Evolutionary conservation across 2,797 vertebrate species (phyloP), one percentile per base, ranked within the genome.

Genomic region (Sarcophilus harrisii): DNA sequence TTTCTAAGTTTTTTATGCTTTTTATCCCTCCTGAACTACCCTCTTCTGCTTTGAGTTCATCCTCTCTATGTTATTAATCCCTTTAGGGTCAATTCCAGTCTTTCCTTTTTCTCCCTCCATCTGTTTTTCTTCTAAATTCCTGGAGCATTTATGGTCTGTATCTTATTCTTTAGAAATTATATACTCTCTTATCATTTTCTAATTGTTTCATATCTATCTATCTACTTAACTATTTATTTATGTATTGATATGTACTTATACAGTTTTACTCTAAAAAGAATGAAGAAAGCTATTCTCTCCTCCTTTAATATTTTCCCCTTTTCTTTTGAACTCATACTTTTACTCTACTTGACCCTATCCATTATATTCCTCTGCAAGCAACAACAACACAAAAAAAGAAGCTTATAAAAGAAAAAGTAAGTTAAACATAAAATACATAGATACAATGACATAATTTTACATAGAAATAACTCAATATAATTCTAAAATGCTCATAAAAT

Each of bases 251-350:
- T 66, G 32, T n/a, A 66, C 62, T 66, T 66, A 66, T 4, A 73
- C 66, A 73, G 38, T 73, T 49, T 24, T 49, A 27, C 38, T 87
- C 21, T 9, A 27, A 4, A 45, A 12, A 27, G 9, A 87, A 87
- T 12, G 21, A 81, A 81, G 21, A 38, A 8, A 87, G 21, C 38
- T 27, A 49, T 5, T 91, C 12, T 3, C 57, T 11, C 4, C 4
- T 91, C 96, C 54, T 54, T 54, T 54, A 54, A 4, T 54, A 11
- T 54, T 54, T 54, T 11, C 54, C 54, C 57, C 9, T 3, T 94
- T 93, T 14, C 52, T 92, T 96, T 94, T 89, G 55, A 94, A 58
- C n/a, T 91, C 92, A 90, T 91, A 58, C 58, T 90, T 95, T 96
- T 91, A 93, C 62, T 73, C n/a, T 90, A 89, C 30, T 52, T 91